Percentiles rank a stretch among this genome's conserved stretches.
phyloP scores from a whole-genome alignment of 2,888 invertebrate species.

The Acanthopleura granulata region DNA sequence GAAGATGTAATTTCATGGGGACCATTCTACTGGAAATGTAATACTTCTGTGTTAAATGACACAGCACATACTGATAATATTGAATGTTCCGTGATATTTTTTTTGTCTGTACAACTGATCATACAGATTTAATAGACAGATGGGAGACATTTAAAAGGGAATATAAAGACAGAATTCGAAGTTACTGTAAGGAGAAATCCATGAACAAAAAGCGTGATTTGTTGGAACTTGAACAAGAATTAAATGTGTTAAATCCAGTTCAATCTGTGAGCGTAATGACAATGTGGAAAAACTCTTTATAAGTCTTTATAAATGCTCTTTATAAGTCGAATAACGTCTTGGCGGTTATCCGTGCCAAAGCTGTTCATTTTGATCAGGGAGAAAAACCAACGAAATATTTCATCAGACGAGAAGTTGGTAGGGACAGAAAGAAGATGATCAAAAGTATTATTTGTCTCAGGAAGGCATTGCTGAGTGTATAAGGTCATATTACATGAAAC shows the following conservation, averaged over 20 bases:
- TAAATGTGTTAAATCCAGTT: background rate
- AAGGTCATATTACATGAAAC: background rate
- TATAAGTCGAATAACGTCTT: too few relatives aligned
- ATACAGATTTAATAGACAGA: background rate
- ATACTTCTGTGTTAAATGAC: background rate
- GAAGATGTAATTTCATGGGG: conserved; percentile 11
- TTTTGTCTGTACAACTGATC: background rate
- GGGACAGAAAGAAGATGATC: conserved; percentile 4
- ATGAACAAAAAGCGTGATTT: background rate
- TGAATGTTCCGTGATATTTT: background rate
- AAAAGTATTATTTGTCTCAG: background rate
- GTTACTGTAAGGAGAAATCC: background rate
- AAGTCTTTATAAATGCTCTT: background rate
- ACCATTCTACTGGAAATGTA: conserved; percentile 8
- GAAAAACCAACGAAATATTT: conserved; percentile 16
- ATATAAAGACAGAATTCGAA: background rate
- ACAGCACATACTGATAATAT: background rate
- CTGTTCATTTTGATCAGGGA: conserved; percentile 3
- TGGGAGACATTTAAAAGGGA: conserved; percentile 5
- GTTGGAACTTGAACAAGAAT: background rate
- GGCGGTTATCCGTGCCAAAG: conserved; percentile 1
- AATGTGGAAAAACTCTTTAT: background rate
- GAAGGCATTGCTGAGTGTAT: background rate
- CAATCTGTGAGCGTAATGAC: background rate
- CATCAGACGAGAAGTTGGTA: background rate